Evolutionary conservation across 1,140 invertebrate genomes (phyloP).

Genomic region (Chrysoperla carnea): DNA sequence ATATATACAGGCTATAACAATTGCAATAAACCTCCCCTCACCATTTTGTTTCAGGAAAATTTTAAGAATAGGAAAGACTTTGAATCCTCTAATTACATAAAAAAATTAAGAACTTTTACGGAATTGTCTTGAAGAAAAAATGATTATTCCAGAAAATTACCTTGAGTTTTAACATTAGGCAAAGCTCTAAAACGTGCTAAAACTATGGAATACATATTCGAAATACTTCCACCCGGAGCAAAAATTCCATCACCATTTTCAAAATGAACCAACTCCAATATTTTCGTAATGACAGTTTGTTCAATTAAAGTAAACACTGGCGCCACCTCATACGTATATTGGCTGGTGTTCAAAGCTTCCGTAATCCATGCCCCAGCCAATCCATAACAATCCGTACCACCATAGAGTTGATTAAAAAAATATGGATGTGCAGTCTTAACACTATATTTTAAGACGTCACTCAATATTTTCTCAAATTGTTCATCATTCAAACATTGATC

Average conservation of each 20-base stretch:
- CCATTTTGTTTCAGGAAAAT: too few species aligned
- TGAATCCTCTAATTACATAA: too few species aligned
- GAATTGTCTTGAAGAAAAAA: too few species aligned
- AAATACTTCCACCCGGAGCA: conserved; percentile 67
- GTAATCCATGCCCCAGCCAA: conserved; percentile 54
- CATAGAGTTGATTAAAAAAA: conserved; percentile 63
- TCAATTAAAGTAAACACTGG: conserved; percentile 59
- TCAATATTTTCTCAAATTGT: conserved; percentile 32
- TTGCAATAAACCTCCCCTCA: too few species aligned
- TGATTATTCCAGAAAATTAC: conserved; percentile 34
- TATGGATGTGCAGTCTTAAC: conserved; percentile 52
- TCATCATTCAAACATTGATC: conserved; percentile 10
- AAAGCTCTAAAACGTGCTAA: conserved; percentile 54
- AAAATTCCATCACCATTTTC: conserved; percentile 48
- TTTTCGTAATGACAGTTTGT: conserved; percentile 36
- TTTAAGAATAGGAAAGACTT: too few species aligned
- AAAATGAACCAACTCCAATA: conserved; percentile 48
- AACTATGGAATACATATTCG: conserved; percentile 66
- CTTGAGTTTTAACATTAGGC: conserved; percentile 57
- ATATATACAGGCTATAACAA: too few species aligned
- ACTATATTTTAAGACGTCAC: conserved; percentile 42
- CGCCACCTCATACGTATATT: conserved; percentile 64
- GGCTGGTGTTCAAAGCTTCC: conserved; percentile 60
- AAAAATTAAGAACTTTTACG: too few species aligned
- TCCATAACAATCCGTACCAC: conserved; percentile 52